Base-by-base conservation (phyloP, 1,140 invertebrate species). In the Cylas formicarius region DNA sequence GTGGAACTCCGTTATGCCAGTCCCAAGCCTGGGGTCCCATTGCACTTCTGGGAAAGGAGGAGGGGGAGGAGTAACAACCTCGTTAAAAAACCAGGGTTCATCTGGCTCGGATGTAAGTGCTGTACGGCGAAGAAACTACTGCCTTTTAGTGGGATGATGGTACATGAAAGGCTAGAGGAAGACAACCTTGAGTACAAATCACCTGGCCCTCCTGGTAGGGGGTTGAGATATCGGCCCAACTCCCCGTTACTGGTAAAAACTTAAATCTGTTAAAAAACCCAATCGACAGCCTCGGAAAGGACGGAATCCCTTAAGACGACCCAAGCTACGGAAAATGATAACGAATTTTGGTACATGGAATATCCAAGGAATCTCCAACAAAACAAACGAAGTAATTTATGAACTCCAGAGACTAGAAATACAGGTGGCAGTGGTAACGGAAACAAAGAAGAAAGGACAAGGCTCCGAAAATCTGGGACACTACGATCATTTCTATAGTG, bases 401-500 rank as follows among this genome's bases (percentile, higher is more conserved):
- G 36, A 39, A 27, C 9, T 27, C 5, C 11, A 28, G 6, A 9
- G 8, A 4, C 23, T 28, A 6, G n/a, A 16, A n/a, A 13, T 28
- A 16, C 13, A 39, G 5, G 4, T 39, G 6, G 13, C 18, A 17
- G 33, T 36, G 18, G 10, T 36, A 36, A 19, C 33, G 8, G 33
- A 36, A 36, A 39, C 36, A 4, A 27, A 39, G 4, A 39, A 39
- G 14, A 44, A 37, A 37, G 42, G 42, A 26, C 4, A 44, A 21
- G 42, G 42, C 3, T 44, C 42, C 5, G 33, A 44, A 28, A 44
- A 37, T 23, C 14, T 36, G 3, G 42, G 33, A 22, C 10, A 44
- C 11, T 44, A 37, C 17, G 33, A 44, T 26, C 42, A 44, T 20
- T 37, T 44, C 19, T 44, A 44, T 16, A 44, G 42, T 32, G 32